A percentile compares a stretch with the other conserved stretches of the same genome.
phyloP scores from a whole-genome alignment of 2,113 vertebrate genomes.

The Zosterops lateralis region DNA sequence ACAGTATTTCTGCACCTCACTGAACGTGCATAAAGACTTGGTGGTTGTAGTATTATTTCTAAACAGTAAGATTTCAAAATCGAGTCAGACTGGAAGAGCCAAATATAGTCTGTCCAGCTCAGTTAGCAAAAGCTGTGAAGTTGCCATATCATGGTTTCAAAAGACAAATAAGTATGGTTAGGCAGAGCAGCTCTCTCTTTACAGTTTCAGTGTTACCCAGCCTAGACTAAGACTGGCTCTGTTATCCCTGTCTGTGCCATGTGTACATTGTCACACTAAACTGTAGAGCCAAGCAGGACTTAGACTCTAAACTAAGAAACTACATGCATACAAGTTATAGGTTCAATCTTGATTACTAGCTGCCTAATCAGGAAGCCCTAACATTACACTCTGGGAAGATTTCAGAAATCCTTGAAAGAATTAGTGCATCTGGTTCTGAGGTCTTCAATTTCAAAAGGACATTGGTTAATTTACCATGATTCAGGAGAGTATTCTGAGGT shows the following conservation, averaged over 20 bases:
- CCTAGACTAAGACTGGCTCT: neutral
- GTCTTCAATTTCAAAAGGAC: neutral
- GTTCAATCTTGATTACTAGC: neutral
- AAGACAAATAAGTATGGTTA: neutral
- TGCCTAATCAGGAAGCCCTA: neutral
- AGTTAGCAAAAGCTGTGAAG: neutral
- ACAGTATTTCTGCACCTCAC: neutral
- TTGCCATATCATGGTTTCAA: neutral
- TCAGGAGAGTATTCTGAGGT: neutral
- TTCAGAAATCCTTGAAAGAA: neutral
- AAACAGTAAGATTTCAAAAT: neutral
- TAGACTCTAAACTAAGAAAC: neutral
- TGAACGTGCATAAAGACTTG: neutral
- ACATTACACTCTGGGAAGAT: neutral
- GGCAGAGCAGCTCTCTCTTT: neutral
- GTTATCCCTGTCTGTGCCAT: neutral
- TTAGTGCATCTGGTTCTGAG: neutral
- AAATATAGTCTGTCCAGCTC: neutral
- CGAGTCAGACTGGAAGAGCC: neutral
- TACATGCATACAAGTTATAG: neutral
- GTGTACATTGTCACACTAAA: accelerated
- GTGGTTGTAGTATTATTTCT: neutral
- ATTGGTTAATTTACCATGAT: neutral
- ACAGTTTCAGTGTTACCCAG: neutral
- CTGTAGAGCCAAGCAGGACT: neutral